phyloP scores from a whole-genome alignment of 1,140 invertebrate species.

The Babylonia areolata region DNA sequence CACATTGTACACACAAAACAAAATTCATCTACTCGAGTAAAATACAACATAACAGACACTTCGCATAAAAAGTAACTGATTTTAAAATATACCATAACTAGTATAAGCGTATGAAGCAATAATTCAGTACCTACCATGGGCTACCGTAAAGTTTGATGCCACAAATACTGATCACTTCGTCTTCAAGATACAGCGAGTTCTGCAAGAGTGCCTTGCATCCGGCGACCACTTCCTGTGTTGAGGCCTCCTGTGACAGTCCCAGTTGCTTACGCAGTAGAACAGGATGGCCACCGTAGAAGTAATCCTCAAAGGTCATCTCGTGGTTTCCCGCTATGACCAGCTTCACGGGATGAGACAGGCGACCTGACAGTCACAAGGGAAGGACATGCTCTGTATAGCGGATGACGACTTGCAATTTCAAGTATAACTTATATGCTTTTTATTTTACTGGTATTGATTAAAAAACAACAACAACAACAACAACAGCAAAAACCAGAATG shows the following conservation, averaged over 20 bases:
- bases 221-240: constrained; percentile 34
- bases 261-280: constrained; percentile 27
- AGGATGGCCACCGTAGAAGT: constrained; percentile 36
- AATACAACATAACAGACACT: too few species aligned
- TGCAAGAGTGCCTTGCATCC: constrained; percentile 78
- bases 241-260: constrained; percentile 29
- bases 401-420: neutral
- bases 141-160: constrained; percentile 90
- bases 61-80: too few species aligned
- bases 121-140: constrained; percentile 84
- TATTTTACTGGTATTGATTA: too few species aligned
- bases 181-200: constrained; percentile 88
- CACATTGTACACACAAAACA: too few species aligned
- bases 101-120: too few species aligned
- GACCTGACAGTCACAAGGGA: constrained; percentile 74
- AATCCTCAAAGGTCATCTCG: constrained; percentile 87
- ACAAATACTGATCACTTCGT: constrained; percentile 81
- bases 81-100: too few species aligned
- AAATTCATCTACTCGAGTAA: too few species aligned
- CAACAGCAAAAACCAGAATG: too few species aligned
- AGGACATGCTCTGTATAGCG: too few species aligned
- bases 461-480: too few species aligned
- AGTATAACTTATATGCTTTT: neutral
- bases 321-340: constrained; percentile 93
- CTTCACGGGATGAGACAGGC: constrained; percentile 88